phyloP scores from a whole-genome alignment of 2,113 vertebrate species.

The Crotalus viridis region DNA sequence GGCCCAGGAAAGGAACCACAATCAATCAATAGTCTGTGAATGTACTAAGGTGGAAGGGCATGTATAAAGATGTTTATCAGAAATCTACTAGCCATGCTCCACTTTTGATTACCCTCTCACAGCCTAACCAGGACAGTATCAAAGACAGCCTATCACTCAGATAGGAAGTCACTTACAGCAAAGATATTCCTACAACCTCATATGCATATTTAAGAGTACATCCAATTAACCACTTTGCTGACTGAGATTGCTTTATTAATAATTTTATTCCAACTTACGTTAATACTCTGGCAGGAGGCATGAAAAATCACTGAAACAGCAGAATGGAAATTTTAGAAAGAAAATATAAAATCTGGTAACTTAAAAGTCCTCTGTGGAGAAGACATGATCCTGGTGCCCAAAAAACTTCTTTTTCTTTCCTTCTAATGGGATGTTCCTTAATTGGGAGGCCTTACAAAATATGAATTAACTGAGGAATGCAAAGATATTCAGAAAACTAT shows the following conservation, averaged over 20 bases:
- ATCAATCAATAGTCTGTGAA: slow-evolving; percentile 74
- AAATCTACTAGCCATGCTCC: slow-evolving; percentile 71
- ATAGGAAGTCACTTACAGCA: slow-evolving; percentile 70
- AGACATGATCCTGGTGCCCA: slow-evolving; percentile 39
- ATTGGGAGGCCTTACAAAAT: slow-evolving; percentile 32
- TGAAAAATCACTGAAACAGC: slow-evolving; percentile 67
- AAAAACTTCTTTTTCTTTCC: slow-evolving; percentile 5
- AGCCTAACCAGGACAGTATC: slow-evolving; percentile 61
- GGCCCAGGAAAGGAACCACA: slow-evolving; percentile 58
- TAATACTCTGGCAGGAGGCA: slow-evolving; percentile 67
- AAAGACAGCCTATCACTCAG: slow-evolving; percentile 63
- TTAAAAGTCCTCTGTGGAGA: slow-evolving; percentile 55
- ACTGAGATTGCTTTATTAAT: slow-evolving; percentile 72
- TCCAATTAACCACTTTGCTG: slow-evolving; percentile 74
- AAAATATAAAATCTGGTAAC: slow-evolving; percentile 59
- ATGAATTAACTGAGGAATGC: slow-evolving; percentile 4
- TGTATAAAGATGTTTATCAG: slow-evolving; percentile 81
- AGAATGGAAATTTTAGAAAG: slow-evolving; percentile 63
- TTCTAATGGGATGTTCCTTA: slow-evolving; percentile 30
- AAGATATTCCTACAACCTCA: slow-evolving; percentile 69
- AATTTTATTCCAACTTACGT: slow-evolving; percentile 67
- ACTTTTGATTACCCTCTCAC: slow-evolving; percentile 64
- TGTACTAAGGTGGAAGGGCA: slow-evolving; percentile 70
- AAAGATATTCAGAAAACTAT: background rate
- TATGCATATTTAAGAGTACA: slow-evolving; percentile 72